These are phyloP conservation scores for Morus bassanus DNA, from an alignment of 2,797 vertebrate genomes.

Conservation along the genomic window DNA sequence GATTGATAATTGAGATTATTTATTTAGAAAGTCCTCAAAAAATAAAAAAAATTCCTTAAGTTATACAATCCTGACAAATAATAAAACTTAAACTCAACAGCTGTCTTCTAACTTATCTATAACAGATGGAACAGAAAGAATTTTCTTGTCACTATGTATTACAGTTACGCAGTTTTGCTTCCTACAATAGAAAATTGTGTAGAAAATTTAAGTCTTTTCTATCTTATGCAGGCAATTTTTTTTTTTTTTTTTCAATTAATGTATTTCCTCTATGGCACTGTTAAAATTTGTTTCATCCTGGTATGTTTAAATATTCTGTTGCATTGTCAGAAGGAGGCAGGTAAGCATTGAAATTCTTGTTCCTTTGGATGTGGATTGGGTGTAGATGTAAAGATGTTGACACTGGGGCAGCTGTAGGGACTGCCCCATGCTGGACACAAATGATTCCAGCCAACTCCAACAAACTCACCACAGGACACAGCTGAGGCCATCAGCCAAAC, in stretches of 20 bases:
- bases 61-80: background rate
- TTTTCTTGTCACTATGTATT: background rate
- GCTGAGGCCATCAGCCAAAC: background rate
- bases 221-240: background rate
- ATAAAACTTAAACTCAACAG: background rate
- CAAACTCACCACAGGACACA: background rate
- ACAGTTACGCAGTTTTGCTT: background rate
- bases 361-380: background rate
- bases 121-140: background rate
- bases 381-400: background rate
- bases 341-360: background rate
- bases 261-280: background rate
- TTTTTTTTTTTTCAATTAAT: background rate
- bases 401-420: background rate
- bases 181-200: background rate
- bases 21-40: background rate
- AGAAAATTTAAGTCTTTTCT: background rate
- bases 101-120: background rate
- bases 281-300: background rate
- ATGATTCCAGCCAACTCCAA: background rate
- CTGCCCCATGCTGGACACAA: background rate
- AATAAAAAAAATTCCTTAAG: background rate
- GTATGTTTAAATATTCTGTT: background rate
- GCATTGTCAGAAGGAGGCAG: background rate
- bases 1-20: background rate